phyloP scores from a whole-genome alignment of 2,888 invertebrate genomes.

The Caenorhabditis auriculariae region DNA sequence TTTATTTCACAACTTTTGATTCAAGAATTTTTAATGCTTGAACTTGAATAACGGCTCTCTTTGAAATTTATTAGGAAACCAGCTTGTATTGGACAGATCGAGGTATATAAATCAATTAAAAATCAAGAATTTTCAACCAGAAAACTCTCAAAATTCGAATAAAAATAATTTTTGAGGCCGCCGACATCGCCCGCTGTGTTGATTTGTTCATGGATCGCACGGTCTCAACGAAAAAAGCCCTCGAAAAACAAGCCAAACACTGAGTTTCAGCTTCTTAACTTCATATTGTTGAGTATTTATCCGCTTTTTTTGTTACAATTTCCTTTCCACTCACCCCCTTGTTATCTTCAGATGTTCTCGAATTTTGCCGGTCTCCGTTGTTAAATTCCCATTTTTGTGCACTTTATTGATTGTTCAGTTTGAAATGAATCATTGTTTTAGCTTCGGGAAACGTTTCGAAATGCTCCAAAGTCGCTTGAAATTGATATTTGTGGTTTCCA shows the following conservation, averaged over 20 bases:
- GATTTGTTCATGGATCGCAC: conserved; percentile 79
- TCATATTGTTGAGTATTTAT: not conserved
- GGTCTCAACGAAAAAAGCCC: conserved; percentile 16
- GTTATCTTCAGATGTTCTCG: not conserved
- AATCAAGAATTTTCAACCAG: no score
- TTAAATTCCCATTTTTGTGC: conserved; percentile 8
- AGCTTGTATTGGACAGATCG: no score
- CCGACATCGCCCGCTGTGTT: conserved; percentile 81
- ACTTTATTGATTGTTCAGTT: conserved; percentile 5
- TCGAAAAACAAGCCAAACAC: not conserved
- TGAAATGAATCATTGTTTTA: no score
- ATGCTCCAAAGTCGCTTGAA: no score
- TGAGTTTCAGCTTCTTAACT: not conserved
- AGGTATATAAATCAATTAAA: no score
- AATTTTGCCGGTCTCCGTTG: not conserved
- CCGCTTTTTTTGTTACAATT: not conserved
- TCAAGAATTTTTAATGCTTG: no score
- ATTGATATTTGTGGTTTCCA: no score
- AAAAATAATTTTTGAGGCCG: conserved; percentile 70
- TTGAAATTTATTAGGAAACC: no score
- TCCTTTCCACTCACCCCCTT: not conserved
- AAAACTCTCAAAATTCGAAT: not conserved
- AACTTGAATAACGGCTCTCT: no score
- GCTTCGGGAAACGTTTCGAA: no score
- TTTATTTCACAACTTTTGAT: no score